These are phyloP conservation scores for Pachyramphus minor DNA, from an alignment of 2,113 vertebrate species.

Conservation along the genomic window DNA sequence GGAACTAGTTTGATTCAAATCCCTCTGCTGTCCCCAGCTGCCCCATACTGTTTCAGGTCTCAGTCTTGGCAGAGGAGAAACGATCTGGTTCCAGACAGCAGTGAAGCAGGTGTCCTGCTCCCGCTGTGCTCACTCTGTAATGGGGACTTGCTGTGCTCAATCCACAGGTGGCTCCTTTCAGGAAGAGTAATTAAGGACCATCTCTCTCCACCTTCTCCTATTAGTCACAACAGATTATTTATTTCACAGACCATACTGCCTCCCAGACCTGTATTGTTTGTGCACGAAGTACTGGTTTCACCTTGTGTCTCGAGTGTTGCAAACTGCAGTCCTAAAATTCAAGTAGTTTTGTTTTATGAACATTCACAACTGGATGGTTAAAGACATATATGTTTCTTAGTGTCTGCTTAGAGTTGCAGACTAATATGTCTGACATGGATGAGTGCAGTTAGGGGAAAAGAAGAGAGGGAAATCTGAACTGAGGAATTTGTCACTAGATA, in stretches of 20 bases:
- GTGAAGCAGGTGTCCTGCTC: not conserved
- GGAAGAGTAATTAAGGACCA: not conserved
- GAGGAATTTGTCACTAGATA: not conserved
- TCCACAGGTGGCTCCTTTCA: slow-evolving; percentile 7
- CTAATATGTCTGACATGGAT: not conserved
- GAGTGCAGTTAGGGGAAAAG: not conserved
- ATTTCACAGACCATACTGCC: not conserved
- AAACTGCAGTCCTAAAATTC: not conserved
- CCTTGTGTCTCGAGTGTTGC: not conserved
- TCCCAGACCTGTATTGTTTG: not conserved
- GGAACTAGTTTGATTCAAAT: not conserved
- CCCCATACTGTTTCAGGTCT: not conserved
- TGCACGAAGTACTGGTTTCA: not conserved
- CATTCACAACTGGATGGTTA: not conserved
- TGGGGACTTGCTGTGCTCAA: not conserved
- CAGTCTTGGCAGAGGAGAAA: not conserved
- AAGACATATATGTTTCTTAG: not conserved
- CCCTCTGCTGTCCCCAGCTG: not conserved
- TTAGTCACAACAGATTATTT: not conserved
- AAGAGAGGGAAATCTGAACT: not conserved
- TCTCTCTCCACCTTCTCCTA: not conserved
- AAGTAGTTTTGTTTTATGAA: not conserved
- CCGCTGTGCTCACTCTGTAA: not conserved
- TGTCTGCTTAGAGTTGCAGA: not conserved
- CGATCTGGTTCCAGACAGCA: not conserved